A percentile compares a stretch with the other conserved stretches of the same genome.
phyloP scores from a whole-genome alignment of 37 sponge, comb jelly and placozoan species.

The Spongilla lacustris region DNA sequence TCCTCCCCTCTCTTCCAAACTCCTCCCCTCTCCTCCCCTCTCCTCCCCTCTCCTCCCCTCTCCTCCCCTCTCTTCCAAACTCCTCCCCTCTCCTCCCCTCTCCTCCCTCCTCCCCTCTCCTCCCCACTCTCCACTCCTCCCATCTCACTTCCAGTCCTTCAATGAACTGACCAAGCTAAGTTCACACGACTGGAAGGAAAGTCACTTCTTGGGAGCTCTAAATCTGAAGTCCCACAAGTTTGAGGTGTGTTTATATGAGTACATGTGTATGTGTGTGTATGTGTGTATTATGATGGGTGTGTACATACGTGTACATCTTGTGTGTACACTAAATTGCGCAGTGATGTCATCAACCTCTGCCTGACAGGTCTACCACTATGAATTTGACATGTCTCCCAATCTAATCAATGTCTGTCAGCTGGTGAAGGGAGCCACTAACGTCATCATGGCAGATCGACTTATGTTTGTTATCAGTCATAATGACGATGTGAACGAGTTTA shows the following conservation, averaged over 20 bases:
- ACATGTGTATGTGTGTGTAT: not conserved
- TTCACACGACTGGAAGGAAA: conserved; percentile 56
- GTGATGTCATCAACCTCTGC: not conserved
- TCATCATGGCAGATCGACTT: conserved; percentile 54
- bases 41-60: too few relatives aligned
- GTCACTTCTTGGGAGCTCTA: conserved; percentile 52
- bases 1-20: too few relatives aligned
- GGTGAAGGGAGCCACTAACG: conserved; percentile 30
- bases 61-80: not conserved
- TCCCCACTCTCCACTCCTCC: too few relatives aligned
- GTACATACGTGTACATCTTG: not conserved
- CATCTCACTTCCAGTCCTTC: conserved; percentile 21
- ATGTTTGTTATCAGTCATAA: conserved; percentile 65
- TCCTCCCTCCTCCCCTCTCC: too few relatives aligned
- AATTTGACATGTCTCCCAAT: conserved; percentile 34
- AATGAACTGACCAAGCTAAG: conserved; percentile 41
- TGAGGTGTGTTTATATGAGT: conserved; percentile 30
- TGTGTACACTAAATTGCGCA: not conserved
- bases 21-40: not conserved
- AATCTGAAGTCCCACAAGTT: conserved; percentile 52
- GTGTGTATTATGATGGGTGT: not conserved
- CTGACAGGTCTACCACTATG: conserved; percentile 55
- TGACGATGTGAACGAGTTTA: conserved; percentile 41
- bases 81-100: too few relatives aligned
- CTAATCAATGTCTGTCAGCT: conserved; percentile 51